These are phyloP conservation scores for Pterocles orientalis DNA, from an alignment of 2,113 vertebrate species.

Conservation along the genomic window DNA sequence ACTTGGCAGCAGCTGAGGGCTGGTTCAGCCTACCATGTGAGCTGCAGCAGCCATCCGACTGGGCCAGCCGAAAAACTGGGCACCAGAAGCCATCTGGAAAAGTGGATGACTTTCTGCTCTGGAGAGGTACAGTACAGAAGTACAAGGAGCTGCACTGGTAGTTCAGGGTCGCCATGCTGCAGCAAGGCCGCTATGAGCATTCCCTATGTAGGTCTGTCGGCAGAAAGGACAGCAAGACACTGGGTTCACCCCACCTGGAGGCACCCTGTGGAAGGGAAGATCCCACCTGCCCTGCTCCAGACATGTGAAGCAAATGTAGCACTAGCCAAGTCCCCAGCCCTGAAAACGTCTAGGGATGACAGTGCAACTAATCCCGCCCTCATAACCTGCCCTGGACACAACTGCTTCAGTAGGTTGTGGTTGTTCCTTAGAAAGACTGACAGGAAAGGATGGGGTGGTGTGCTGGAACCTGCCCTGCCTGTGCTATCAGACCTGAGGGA, in stretches of 20 bases:
- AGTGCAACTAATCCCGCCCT: not conserved
- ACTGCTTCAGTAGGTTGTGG: not conserved
- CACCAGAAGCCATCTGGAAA: not conserved
- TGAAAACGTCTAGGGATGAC: not conserved
- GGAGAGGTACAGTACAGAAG: not conserved
- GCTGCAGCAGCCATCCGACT: not conserved
- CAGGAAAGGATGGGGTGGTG: not conserved
- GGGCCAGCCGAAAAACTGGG: not conserved
- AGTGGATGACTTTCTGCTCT: not conserved
- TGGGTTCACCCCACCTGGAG: not conserved
- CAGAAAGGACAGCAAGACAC: not conserved
- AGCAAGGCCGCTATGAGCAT: accelerated
- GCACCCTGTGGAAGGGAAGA: not conserved
- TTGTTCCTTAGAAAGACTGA: not conserved
- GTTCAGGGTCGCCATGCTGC: accelerated
- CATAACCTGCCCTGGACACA: not conserved
- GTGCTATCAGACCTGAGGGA: not conserved
- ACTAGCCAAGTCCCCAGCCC: not conserved
- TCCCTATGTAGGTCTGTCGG: not conserved
- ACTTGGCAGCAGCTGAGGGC: not conserved
- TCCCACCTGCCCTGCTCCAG: not conserved
- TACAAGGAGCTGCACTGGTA: not conserved
- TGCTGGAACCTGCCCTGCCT: not conserved
- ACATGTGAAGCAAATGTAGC: accelerated
- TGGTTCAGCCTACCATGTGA: not conserved